phyloP scores from a whole-genome alignment of 2,888 invertebrate species.

The Agelastica alni region DNA sequence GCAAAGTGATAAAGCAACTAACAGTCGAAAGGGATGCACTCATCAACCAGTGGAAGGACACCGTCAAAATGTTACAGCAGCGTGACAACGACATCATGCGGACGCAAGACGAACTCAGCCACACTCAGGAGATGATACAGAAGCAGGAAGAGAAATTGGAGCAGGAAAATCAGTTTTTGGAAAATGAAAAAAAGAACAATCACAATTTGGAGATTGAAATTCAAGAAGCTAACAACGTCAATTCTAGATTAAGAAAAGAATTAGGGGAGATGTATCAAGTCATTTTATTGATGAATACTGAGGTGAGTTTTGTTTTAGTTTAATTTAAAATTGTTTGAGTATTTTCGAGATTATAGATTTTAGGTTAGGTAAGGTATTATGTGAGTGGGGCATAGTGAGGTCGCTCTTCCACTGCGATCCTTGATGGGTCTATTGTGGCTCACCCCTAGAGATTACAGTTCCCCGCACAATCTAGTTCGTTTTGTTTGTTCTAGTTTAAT shows the following conservation, averaged over 20 bases:
- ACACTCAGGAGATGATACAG: constrained; percentile 44
- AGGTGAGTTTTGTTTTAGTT: constrained; percentile 44
- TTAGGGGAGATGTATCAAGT: constrained; percentile 49
- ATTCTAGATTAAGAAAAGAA: constrained; percentile 53
- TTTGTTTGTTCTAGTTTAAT: no score
- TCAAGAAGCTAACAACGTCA: constrained; percentile 52
- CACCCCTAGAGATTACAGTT: no score
- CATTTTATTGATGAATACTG: constrained; percentile 53
- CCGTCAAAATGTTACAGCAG: constrained; percentile 71
- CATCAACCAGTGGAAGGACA: constrained; percentile 73
- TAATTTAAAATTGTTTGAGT: background rate
- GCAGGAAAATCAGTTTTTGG: constrained; percentile 65
- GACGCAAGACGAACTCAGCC: constrained; percentile 45
- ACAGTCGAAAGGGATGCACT: constrained; percentile 69
- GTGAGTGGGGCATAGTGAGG: no score
- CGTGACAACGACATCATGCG: constrained; percentile 68
- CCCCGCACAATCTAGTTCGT: no score
- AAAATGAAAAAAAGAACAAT: constrained; percentile 65
- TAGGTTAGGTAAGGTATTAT: no score
- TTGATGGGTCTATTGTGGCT: no score
- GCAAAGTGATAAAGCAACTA: constrained; percentile 57
- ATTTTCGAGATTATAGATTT: no score
- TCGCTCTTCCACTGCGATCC: no score
- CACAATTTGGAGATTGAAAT: constrained; percentile 57
- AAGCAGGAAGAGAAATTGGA: constrained; percentile 61